Base-by-base conservation (phyloP, 1,140 invertebrate genomes). In the Neomicropteryx cornuta region DNA sequence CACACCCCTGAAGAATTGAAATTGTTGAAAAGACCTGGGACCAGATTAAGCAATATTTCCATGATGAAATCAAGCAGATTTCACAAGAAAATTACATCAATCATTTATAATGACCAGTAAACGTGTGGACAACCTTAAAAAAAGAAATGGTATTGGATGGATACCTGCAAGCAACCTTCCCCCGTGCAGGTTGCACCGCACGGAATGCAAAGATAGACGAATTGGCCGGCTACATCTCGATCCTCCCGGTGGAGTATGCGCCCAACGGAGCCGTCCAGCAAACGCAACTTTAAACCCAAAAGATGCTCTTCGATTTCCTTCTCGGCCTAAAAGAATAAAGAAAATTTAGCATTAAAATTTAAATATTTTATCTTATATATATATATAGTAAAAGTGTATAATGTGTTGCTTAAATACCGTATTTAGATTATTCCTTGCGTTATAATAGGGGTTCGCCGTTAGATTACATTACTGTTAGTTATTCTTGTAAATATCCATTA, bases 191-290 rank as follows among this genome's bases (percentile, higher is more conserved):
- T 43, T 4, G 59, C 59, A 3, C 52, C 58, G 31, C 62, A 65
- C 3, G 62, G 62, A 39, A 49, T 62, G 45, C 62, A 65, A 33
- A 58, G 27, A 41, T 65, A 65, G 28, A 59, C 55, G 58, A 58
- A 62, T 35, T 63, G 60, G 16, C 59, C 59, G 14, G 54, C 52
- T 0, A 56, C 39, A 29, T 65, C 60, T 4, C 59, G 52, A 5
- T 49, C 55, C n/a, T 51, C 52, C 5, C 58, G 38, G 44, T 65
- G 56, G 46, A 62, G 55, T 58, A 65, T 61, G 33, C 44, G 45
- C 3, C 53, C 47, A 16, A 37, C 29, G n/a, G 8, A 47, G 13
- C 53, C 62, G 62, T 63, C 51, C 20, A 63, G 60, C 6, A 53
- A 34, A 32, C 47, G 49, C 33, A 65, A 55, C 53, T 63, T 60